phyloP scores from a whole-genome alignment of 37 sponge, comb jelly and placozoan genomes.

The Petrosia ficiformis region DNA sequence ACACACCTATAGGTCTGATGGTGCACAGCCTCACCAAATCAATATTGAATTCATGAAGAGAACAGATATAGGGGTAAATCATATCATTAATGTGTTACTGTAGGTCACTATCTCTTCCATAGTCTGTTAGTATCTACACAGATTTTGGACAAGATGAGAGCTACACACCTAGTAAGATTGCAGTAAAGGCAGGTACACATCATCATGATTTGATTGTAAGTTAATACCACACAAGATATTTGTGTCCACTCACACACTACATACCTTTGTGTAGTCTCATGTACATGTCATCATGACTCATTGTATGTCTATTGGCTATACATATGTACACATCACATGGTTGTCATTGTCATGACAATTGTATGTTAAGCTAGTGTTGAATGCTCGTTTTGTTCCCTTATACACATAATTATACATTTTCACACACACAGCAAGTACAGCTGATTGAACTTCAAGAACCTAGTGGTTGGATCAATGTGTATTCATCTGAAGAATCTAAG shows the following conservation, averaged over 20 bases:
- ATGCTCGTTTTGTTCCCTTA: too few species aligned
- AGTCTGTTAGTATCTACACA: conserved; percentile 62
- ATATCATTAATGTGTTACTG: not conserved
- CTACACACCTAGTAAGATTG: conserved; percentile 93
- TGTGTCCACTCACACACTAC: too few species aligned
- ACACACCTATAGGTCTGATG: conserved; percentile 82
- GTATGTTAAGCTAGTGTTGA: too few species aligned
- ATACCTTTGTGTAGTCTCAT: too few species aligned
- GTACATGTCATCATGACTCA: too few species aligned
- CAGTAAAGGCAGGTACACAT: conserved; percentile 69
- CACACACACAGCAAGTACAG: too few species aligned
- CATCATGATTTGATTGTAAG: conserved; percentile 76
- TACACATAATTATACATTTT: too few species aligned
- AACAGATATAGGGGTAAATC: conserved; percentile 58
- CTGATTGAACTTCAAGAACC: conserved; percentile 81
- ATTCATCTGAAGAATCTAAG: conserved; percentile 39
- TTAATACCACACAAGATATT: too few species aligned
- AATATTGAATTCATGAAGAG: conserved; percentile 86
- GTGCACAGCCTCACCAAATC: conserved; percentile 90
- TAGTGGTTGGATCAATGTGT: conserved; percentile 78
- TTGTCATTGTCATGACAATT: too few species aligned
- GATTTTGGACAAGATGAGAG: conserved; percentile 93
- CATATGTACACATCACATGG: too few species aligned
- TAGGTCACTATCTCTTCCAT: not conserved
- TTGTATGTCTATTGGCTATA: too few species aligned